Conservation (phyloP, 2,113 vertebrate genomes). For the Aptenodytes forsteri region DNA sequence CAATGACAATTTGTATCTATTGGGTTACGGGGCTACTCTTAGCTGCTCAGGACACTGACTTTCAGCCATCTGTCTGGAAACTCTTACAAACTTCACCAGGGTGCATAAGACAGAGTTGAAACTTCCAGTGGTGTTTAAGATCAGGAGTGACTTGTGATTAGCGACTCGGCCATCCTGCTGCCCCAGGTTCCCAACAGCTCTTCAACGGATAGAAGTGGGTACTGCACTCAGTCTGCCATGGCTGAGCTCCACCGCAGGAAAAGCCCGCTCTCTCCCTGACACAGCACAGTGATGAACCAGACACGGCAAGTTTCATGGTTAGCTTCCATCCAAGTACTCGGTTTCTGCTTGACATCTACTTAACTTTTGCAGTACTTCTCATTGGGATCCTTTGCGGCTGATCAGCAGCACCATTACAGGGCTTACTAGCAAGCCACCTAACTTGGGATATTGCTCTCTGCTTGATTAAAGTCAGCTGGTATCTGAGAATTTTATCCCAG, state of each 20-base stretch:
- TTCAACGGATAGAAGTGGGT: accelerated
- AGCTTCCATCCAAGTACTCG: neutral
- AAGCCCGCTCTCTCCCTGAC: neutral
- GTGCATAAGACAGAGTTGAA: neutral
- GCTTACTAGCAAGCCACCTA: neutral
- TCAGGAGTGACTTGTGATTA: neutral
- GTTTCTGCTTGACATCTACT: neutral
- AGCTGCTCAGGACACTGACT: neutral
- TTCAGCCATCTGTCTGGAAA: accelerated
- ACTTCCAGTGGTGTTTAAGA: neutral
- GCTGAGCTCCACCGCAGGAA: accelerated
- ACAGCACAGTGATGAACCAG: neutral
- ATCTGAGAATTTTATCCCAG: neutral
- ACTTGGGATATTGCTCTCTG: neutral
- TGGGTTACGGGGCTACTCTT: neutral
- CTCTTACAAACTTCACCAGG: neutral
- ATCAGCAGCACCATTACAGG: neutral
- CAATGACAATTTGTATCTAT: neutral
- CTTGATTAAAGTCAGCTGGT: neutral
- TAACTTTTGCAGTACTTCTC: neutral
- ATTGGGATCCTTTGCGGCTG: neutral
- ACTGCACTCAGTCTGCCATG: neutral
- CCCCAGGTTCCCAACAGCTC: accelerated
- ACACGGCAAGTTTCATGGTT: accelerated
- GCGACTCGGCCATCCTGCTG: accelerated